phyloP scores from a whole-genome alignment of 2,797 vertebrate species.

The Neosilurus mollespiculum region DNA sequence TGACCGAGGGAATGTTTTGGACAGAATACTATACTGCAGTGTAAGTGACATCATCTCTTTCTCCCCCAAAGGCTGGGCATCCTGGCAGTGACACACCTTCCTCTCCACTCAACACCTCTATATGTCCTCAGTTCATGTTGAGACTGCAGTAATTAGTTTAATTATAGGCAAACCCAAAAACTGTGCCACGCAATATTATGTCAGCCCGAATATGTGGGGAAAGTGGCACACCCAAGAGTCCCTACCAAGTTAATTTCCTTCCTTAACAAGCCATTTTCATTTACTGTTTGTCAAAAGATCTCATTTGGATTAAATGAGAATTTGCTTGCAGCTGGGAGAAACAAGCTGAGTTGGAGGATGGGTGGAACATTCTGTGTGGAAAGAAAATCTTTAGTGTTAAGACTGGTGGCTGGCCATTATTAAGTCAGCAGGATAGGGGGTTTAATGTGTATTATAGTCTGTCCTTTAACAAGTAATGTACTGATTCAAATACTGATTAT shows the following conservation, averaged over 20 bases:
- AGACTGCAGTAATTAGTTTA: constrained; percentile 53
- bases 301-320: constrained; percentile 49
- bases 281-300: constrained; percentile 42
- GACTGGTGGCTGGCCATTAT: constrained; percentile 42
- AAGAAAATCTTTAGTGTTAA: constrained; percentile 40
- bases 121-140: constrained; percentile 23
- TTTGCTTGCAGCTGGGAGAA: constrained; percentile 38
- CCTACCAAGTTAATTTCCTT: constrained; percentile 37
- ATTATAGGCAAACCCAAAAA: constrained; percentile 39
- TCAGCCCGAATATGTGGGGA: constrained; percentile 42
- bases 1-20: constrained; percentile 74
- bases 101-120: constrained; percentile 65
- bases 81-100: constrained; percentile 65
- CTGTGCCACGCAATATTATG: constrained; percentile 33
- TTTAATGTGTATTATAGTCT: constrained; percentile 37
- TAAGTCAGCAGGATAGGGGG: constrained; percentile 49
- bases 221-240: constrained; percentile 44
- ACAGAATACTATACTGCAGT: constrained; percentile 65
- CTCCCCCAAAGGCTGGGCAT: constrained; percentile 57
- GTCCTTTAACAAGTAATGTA: constrained; percentile 30
- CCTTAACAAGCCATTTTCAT: constrained; percentile 48
- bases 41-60: constrained; percentile 73
- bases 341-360: constrained; percentile 41
- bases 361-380: constrained; percentile 45
- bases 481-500: constrained; percentile 27